Conservation (phyloP, 1,140 invertebrate genomes). For the Homarus americanus region DNA sequence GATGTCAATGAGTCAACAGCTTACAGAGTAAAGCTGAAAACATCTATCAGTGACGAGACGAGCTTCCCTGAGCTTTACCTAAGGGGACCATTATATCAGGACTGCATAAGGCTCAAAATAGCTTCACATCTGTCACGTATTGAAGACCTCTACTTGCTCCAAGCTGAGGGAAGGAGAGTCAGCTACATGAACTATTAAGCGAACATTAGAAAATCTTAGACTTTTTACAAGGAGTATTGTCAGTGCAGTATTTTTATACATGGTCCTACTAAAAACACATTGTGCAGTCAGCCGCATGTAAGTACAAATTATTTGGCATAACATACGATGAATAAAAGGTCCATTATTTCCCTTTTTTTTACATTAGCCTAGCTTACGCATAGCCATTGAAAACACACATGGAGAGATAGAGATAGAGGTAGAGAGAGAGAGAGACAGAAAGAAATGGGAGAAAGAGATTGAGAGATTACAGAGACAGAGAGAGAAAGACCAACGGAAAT, state of each 20-base stretch:
- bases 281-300: conserved; percentile 72
- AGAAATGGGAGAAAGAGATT: conserved; percentile 35
- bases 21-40: conserved; percentile 58
- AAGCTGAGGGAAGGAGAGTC: conserved; percentile 66
- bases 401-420: conserved; percentile 39
- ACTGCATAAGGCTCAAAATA: conserved; percentile 65
- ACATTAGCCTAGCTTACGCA: conserved; percentile 70
- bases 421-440: conserved; percentile 62
- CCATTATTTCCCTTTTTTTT: conserved; percentile 58
- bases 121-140: conserved; percentile 59
- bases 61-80: conserved; percentile 65
- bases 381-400: conserved; percentile 73
- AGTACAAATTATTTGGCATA: conserved; percentile 73
- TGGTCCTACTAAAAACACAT: conserved; percentile 71
- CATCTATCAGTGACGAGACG: conserved; percentile 55
- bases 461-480: conserved; percentile 56
- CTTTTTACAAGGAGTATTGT: conserved; percentile 73
- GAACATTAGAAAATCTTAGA: conserved; percentile 72
- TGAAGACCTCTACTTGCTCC: conserved; percentile 58
- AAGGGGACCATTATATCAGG: conserved; percentile 37
- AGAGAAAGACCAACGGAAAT: conserved; percentile 66
- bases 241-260: conserved; percentile 70
- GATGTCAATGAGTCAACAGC: conserved; percentile 65
- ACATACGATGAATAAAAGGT: conserved; percentile 70
- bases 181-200: conserved; percentile 65